phyloP scores from a whole-genome alignment of 2,888 invertebrate species.

The Mythimna lalbum region DNA sequence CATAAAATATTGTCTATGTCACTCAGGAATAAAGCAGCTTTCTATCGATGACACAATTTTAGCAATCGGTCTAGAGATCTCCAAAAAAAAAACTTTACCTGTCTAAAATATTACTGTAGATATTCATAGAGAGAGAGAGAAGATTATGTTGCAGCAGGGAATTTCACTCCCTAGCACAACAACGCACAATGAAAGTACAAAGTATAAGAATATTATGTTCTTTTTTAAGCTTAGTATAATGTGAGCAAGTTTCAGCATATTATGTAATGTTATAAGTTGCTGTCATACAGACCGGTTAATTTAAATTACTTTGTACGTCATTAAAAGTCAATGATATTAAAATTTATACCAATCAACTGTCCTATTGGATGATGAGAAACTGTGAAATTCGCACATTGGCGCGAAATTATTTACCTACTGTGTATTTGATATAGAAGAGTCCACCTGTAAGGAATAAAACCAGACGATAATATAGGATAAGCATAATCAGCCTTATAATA shows the following conservation, averaged over 20 bases:
- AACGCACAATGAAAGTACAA: too few relatives aligned
- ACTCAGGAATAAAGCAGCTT: too few relatives aligned
- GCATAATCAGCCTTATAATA: background rate
- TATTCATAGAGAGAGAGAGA: background rate
- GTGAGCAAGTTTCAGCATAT: conserved; percentile 1
- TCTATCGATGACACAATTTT: too few relatives aligned
- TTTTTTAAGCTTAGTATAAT: background rate
- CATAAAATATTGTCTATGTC: too few relatives aligned
- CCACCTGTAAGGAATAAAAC: background rate
- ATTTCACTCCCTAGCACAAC: too few relatives aligned
- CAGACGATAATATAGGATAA: background rate
- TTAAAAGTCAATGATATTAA: conserved; percentile 42
- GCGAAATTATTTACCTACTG: background rate
- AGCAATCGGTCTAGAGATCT: too few relatives aligned
- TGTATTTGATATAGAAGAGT: background rate
- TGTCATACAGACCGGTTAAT: conserved; percentile 4
- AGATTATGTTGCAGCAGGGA: too few relatives aligned
- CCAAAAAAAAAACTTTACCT: too few relatives aligned
- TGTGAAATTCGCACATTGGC: conserved; percentile 18
- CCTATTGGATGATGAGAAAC: conserved; percentile 27
- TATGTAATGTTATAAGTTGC: conserved; percentile 16
- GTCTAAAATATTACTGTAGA: too few relatives aligned
- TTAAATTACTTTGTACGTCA: conserved; percentile 22
- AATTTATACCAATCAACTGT: conserved; percentile 18
- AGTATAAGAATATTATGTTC: too few relatives aligned